A percentile compares a stretch with the other conserved stretches of the same genome.
These are phyloP conservation scores for Onychomys leucogaster DNA, from an alignment of 2,797 vertebrate genomes.

Conservation along the genomic window DNA sequence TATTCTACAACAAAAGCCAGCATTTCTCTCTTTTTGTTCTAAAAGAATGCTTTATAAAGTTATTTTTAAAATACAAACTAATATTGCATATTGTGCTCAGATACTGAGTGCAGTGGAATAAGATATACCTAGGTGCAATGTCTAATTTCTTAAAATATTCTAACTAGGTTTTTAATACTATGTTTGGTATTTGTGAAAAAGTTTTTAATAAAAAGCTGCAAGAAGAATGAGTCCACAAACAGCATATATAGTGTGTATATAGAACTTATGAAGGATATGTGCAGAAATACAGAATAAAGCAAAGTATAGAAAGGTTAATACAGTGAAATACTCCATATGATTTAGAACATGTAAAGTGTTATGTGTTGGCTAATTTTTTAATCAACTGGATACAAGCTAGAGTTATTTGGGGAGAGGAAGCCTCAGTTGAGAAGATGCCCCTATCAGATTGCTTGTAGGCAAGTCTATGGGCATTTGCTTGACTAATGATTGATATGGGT, in stretches of 20 bases:
- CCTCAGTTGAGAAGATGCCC: background rate
- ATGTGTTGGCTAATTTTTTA: background rate
- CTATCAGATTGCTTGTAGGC: background rate
- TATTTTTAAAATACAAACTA: background rate
- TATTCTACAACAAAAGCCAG: background rate
- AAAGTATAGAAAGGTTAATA: conserved; percentile 33
- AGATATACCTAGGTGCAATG: background rate
- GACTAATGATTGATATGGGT: background rate
- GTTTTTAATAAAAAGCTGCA: background rate
- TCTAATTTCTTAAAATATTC: background rate
- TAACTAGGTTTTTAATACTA: background rate
- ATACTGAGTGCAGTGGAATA: background rate
- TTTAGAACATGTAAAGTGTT: background rate
- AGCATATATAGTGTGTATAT: background rate
- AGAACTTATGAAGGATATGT: background rate
- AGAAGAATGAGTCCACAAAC: background rate
- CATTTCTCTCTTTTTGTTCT: background rate
- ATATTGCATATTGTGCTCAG: background rate
- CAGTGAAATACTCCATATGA: background rate
- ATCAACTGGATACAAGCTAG: background rate
- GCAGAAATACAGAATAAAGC: background rate
- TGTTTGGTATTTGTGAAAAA: conserved; percentile 33
- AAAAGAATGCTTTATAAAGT: background rate
- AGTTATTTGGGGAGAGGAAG: too few species aligned
- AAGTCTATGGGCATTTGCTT: background rate